Percentiles rank a stretch among this genome's conserved stretches.
These are phyloP conservation scores for Apodemia mormo DNA, from an alignment of 2,888 invertebrate species.

Conservation along the genomic window DNA sequence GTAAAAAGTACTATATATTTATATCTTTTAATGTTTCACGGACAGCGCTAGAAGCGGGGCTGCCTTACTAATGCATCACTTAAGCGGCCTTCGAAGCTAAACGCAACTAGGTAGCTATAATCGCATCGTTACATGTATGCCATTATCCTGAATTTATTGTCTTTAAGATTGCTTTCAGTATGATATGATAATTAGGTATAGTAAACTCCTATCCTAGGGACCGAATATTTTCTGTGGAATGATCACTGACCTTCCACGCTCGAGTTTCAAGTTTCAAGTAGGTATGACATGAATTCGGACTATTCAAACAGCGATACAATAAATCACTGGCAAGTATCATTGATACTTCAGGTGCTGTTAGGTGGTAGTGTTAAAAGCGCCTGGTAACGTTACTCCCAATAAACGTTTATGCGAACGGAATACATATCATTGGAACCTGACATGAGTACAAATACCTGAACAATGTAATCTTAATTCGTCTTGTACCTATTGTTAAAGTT, in stretches of 20 bases:
- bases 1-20: background rate
- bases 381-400: background rate
- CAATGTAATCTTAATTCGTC: background rate
- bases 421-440: background rate
- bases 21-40: background rate
- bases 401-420: background rate
- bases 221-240: too few relatives aligned
- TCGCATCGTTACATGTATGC: background rate
- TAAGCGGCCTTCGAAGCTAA: background rate
- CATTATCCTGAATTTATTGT: too few relatives aligned
- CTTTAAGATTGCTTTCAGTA: too few relatives aligned
- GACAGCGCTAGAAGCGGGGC: background rate
- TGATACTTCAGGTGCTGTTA: too few relatives aligned
- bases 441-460: background rate
- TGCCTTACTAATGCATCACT: background rate
- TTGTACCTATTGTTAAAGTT: background rate
- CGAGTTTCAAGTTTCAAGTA: too few relatives aligned
- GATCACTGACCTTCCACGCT: too few relatives aligned
- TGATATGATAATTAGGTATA: too few relatives aligned
- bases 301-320: too few relatives aligned
- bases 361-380: background rate
- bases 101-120: background rate
- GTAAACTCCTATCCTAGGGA: too few relatives aligned
- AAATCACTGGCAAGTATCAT: too few relatives aligned
- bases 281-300: too few relatives aligned